Conservation (phyloP, 2,113 vertebrate genomes). For the Scartelaos histophorus region DNA sequence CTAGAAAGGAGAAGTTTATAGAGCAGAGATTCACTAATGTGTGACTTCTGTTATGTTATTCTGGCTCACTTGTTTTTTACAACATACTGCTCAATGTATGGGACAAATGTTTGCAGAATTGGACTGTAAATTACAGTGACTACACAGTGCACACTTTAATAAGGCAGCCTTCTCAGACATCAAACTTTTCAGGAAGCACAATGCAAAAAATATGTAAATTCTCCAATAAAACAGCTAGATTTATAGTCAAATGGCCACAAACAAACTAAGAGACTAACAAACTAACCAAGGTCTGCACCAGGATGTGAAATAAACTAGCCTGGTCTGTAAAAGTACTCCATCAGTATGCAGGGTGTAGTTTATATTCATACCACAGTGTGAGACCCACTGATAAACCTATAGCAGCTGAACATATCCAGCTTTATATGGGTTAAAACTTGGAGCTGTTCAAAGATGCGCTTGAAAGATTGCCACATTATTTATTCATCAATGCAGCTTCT, state of each 20-base stretch:
- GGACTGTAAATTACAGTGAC: neutral
- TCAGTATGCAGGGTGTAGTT: too few species aligned
- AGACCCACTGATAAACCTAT: neutral
- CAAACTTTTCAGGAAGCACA: too few species aligned
- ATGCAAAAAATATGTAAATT: too few species aligned
- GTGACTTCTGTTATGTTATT: neutral
- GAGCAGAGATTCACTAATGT: neutral
- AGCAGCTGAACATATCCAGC: constrained; percentile 29
- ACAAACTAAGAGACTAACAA: too few species aligned
- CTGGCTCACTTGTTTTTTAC: neutral
- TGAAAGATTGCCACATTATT: constrained; percentile 66
- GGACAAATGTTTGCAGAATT: neutral
- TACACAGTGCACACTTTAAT: too few species aligned
- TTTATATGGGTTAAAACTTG: constrained; percentile 63
- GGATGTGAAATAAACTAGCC: neutral
- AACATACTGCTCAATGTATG: neutral
- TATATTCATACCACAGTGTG: neutral
- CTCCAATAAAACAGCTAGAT: too few species aligned
- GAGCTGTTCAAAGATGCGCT: constrained; percentile 62
- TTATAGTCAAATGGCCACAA: too few species aligned
- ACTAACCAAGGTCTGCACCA: neutral
- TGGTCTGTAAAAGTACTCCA: neutral
- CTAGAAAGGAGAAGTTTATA: constrained; percentile 37
- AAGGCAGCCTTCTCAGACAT: too few species aligned
- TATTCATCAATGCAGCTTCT: constrained; percentile 66